Percentiles rank a stretch among this genome's conserved stretches.
phyloP scores from a whole-genome alignment of 1,140 invertebrate species.

The Brachystomella parvula region DNA sequence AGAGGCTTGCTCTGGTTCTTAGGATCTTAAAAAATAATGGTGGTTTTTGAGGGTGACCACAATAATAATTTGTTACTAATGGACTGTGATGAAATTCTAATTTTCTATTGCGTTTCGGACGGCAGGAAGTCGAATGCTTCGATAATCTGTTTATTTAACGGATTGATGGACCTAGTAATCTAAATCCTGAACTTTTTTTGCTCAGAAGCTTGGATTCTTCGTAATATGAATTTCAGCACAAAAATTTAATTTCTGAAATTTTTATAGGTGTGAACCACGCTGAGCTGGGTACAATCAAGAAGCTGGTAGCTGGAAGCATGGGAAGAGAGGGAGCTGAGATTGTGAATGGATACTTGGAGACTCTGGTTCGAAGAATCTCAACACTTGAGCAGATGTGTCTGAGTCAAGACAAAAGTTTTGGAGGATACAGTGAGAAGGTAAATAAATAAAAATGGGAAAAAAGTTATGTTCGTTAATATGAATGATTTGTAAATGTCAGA shows the following conservation, averaged over 20 bases:
- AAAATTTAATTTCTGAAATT: constrained; percentile 4
- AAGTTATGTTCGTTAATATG: no score
- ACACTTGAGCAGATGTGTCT: constrained; percentile 29
- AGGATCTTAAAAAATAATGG: no score
- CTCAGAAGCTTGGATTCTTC: neutral
- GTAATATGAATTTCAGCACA: neutral
- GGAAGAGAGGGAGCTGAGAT: constrained; percentile 25
- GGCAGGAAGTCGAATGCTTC: neutral
- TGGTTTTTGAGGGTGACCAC: no score
- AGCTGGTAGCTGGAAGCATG: constrained; percentile 18
- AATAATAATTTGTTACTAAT: neutral
- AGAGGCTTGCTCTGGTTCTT: no score
- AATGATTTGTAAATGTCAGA: no score
- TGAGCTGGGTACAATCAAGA: constrained; percentile 29
- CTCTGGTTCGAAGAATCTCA: constrained; percentile 25
- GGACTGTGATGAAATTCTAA: neutral
- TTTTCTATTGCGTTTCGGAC: neutral
- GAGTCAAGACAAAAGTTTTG: constrained; percentile 16
- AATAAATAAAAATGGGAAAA: neutral
- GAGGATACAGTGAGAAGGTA: neutral
- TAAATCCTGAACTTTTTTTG: neutral
- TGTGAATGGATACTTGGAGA: constrained; percentile 25
- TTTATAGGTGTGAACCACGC: constrained; percentile 18
- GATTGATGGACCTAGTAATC: neutral
- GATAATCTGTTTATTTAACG: neutral